Evolutionary conservation across 2,888 invertebrate species (phyloP), one percentile per base, ranked within the genome.

Genomic region (Myopa testacea): DNA sequence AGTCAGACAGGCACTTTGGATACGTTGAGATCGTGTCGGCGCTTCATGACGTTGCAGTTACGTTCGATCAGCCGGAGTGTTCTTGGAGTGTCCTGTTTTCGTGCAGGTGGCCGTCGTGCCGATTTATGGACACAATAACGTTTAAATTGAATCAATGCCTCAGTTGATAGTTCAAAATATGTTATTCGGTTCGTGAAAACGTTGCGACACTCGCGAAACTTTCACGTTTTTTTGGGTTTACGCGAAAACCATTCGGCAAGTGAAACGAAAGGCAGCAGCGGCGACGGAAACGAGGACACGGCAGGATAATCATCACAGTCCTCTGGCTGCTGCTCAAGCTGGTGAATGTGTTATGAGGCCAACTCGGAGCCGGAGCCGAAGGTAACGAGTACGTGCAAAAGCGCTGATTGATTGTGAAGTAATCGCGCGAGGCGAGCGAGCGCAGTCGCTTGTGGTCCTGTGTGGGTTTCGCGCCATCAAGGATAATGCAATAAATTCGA

Each of bases 1-100:
- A 85, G 84, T 85, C 83, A 83, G 80, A 82, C 84, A 85, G 84
- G 84, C 83, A 82, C 84, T 83, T 81, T 85, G 85, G 85, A 85
- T 85, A 85, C 85, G 84, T 85, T 80, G 78, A 83, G 84, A 84
- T 80, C 84, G 82, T 77, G 78, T 78, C 71, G 75, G 78, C 81
- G 81, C 76, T 63, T 38, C 26, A 50, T 71, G 55, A n/a, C 52
- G n/a, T 60, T 37, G 19, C 34, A 10, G 58, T 19, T 72, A 37
- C 60, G 37, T 38, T 62, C 38, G 38, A 16, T 60, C n/a, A 5
- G 58, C n/a, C 58, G n/a, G n/a, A 16, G 38, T 40, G 40, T 72
- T 62, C 5, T 37, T 62, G 40, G 40, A 40, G 34, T 72, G 40
- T 45, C 4, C 26, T 50, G 19, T 14, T 50, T 69, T 50, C 26